Percentiles rank a stretch among this genome's conserved stretches.
phyloP scores from a whole-genome alignment of 2,113 vertebrate genomes.

The Calyptommatus sinebrachiatus region DNA sequence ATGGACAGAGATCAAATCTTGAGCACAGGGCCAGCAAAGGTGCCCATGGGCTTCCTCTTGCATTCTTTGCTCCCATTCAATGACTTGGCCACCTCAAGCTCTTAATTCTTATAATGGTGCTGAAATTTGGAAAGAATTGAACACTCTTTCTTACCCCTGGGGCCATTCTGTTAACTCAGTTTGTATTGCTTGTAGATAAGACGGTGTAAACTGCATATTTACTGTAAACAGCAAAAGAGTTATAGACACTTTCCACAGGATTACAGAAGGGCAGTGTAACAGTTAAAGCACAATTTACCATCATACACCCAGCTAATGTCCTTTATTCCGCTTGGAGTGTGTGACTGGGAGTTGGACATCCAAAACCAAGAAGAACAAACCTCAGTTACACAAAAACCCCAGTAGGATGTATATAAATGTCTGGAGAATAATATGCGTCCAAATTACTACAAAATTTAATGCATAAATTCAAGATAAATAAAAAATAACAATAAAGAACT shows the following conservation, averaged over 20 bases:
- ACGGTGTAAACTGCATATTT: not conserved
- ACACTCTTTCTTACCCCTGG: not conserved
- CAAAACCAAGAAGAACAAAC: not conserved
- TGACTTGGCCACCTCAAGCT: no score
- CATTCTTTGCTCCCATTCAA: not conserved
- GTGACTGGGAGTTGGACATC: no score
- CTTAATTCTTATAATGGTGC: not conserved
- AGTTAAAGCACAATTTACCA: not conserved
- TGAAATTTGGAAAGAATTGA: not conserved
- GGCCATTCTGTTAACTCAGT: not conserved
- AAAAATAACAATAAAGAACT: no score
- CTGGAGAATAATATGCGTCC: no score
- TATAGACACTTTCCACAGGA: not conserved
- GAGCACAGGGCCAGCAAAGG: not conserved
- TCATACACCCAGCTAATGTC: conserved; percentile 10
- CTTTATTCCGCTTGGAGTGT: not conserved
- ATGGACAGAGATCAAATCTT: not conserved
- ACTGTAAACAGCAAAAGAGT: not conserved
- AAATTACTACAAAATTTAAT: no score
- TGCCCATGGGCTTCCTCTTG: not conserved
- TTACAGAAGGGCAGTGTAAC: not conserved
- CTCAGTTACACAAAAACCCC: no score
- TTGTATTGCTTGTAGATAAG: not conserved
- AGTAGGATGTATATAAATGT: no score
- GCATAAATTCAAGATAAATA: no score